Evolutionary conservation across 2,113 vertebrate genomes (phyloP).

Genomic region (Balaeniceps rex): DNA sequence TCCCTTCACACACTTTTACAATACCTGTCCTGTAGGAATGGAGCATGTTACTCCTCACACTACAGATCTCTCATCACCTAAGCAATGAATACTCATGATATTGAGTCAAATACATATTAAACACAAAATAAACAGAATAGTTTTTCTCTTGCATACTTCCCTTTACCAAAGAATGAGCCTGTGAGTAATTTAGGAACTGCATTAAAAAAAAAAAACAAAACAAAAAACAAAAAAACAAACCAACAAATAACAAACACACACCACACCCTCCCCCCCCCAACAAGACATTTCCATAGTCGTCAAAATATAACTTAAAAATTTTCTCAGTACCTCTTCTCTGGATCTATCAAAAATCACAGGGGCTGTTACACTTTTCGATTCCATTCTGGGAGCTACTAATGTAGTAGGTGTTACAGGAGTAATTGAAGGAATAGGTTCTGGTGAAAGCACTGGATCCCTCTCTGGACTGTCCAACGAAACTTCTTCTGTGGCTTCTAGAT

Average conservation of each 20-base stretch:
- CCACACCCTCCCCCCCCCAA: no score
- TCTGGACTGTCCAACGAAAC: conserved; percentile 93
- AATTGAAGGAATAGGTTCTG: conserved; percentile 86
- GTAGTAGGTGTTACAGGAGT: conserved; percentile 85
- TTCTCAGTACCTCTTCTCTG: conserved; percentile 81
- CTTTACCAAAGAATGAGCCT: not conserved
- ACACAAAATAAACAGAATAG: not conserved
- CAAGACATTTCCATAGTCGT: not conserved
- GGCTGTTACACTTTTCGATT: conserved; percentile 70
- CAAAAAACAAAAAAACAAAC: not conserved
- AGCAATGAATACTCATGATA: not conserved
- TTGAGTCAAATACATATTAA: not conserved
- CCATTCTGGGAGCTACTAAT: conserved; percentile 79
- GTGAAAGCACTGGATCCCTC: conserved; percentile 84
- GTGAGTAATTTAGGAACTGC: not conserved
- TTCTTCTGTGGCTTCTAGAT: conserved; percentile 90
- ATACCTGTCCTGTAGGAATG: not conserved
- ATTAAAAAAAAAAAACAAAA: not conserved
- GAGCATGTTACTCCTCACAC: not conserved
- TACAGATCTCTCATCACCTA: not conserved
- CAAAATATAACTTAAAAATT: no score
- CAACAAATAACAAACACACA: not conserved
- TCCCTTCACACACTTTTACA: not conserved
- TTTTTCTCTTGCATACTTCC: not conserved
- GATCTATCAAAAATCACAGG: conserved; percentile 85